These are phyloP conservation scores for Trichoplax adhaerens DNA, from an alignment of 37 sponge, comb jelly and placozoan genomes.

Conservation along the genomic window DNA sequence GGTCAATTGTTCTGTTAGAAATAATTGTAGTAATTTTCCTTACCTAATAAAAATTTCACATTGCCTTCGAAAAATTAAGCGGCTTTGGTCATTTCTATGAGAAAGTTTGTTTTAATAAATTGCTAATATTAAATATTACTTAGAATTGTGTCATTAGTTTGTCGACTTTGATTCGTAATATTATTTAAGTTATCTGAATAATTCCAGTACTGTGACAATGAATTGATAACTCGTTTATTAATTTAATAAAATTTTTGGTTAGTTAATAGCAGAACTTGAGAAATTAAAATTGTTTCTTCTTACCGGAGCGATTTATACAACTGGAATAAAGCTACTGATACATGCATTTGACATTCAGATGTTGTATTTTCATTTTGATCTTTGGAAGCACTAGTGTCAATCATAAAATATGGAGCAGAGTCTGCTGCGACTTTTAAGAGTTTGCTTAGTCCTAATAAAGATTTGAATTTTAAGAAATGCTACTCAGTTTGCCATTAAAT, in stretches of 20 bases:
- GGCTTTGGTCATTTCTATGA: not conserved
- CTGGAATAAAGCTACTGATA: conserved; percentile 37
- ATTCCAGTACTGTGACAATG: no score
- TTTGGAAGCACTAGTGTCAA: not conserved
- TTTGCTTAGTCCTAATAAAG: not conserved
- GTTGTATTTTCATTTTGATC: not conserved
- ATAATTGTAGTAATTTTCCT: not conserved
- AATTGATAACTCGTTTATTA: no score
- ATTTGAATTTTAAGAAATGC: no score
- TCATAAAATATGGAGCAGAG: conserved; percentile 2
- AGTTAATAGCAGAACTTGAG: no score
- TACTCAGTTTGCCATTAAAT: no score
- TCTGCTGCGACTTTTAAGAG: conserved; percentile 43
- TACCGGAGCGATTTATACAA: conserved; percentile 28
- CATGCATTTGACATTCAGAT: conserved; percentile 29
- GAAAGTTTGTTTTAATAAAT: no score
- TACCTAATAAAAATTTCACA: conserved; percentile 21
- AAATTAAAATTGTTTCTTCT: not conserved
- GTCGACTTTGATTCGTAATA: no score
- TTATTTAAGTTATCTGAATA: no score
- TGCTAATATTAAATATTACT: no score
- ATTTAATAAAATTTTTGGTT: no score
- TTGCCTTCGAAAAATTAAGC: conserved; percentile 12
- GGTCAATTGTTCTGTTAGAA: no score
- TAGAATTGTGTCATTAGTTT: no score